phyloP scores from a whole-genome alignment of 2,797 vertebrate genomes.

The Helarctos malayanus region DNA sequence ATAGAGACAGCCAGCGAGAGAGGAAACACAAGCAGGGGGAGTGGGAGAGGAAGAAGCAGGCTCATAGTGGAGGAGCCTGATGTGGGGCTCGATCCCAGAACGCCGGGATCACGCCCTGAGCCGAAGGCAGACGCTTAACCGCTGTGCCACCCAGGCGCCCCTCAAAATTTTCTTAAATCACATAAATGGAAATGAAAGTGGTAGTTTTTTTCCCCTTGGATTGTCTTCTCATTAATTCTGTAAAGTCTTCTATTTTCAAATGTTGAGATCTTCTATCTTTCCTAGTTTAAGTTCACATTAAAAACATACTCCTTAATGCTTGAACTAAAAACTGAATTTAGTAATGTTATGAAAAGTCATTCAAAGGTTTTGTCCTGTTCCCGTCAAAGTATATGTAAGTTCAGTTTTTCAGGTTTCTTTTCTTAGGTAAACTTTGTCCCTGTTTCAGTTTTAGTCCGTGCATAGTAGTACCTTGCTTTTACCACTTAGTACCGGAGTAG shows the following conservation, averaged over 20 bases:
- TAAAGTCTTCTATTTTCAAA: conserved; percentile 10
- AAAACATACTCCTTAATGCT: neutral
- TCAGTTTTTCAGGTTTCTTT: conserved; percentile 19
- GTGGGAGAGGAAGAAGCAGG: too few relatives aligned
- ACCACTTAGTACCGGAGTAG: neutral
- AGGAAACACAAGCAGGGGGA: too few relatives aligned
- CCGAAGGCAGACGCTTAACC: neutral
- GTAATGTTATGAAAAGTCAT: neutral
- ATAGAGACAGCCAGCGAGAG: too few relatives aligned
- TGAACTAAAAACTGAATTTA: conserved; percentile 43
- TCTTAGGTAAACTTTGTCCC: neutral
- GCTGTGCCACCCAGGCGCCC: neutral
- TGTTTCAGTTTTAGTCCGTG: conserved; percentile 5
- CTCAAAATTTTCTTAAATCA: conserved; percentile 13
- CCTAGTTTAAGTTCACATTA: conserved; percentile 49
- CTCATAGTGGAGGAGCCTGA: too few relatives aligned
- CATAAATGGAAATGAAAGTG: conserved; percentile 2
- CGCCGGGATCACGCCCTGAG: too few relatives aligned
- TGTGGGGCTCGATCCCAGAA: too few relatives aligned
- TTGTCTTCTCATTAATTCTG: neutral
- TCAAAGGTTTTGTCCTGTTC: neutral
- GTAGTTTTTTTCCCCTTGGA: neutral
- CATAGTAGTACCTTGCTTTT: neutral
- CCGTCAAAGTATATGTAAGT: neutral
- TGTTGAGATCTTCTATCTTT: neutral